Evolutionary conservation across 2,113 vertebrate genomes (phyloP), one percentile per base, ranked within the genome.

Genomic region (Myodes glareolus): DNA sequence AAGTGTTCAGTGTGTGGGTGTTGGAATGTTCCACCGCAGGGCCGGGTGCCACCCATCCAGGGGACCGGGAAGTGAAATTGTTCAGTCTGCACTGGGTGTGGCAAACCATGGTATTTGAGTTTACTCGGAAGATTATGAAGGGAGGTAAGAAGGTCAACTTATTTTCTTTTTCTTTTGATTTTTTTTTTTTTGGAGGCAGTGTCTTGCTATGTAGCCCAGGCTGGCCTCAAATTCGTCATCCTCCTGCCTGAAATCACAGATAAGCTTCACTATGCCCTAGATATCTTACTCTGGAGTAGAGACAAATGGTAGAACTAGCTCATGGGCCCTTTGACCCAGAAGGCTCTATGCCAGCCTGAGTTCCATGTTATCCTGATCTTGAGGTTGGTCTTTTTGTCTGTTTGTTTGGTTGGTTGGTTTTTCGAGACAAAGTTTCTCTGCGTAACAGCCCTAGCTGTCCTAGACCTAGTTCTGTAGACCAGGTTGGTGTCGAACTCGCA

Each of bases 51-150:
- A 42, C 84, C 75, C 17, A 19, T 47, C 55, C 25, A 7, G 29
- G 87, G 68, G 39, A 94, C 80, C 2, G n/a, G 95, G 97, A 98
- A 97, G 95, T 97, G 97, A 97, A 96, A 97, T 94, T 52, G 11
- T 70, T 55, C 1, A 9, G 61, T 47, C 47, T 92, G 29, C 4
- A 3, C 11, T 11, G 42, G 65, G 61, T 1, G 27, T 31, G 21
- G 29, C 27, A 3, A 55, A 29, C 8, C 0, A 25, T 36, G 78
- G 42, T 23, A 2, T 0, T 13, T 5, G 25, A n/a, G 61, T 52
- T 82, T n/a, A 21, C 27, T 19, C 1, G 23, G 75, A 1, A 14
- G 42, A 45, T 9, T 67, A 63, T 12, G 45, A 11, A 31, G 58
- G 39, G 52, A 7, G 31, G 12, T n/a, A 27, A 39, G 61, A n/a